phyloP scores from a whole-genome alignment of 2,888 invertebrate species.

The Dyspetes luteomarginatus region DNA sequence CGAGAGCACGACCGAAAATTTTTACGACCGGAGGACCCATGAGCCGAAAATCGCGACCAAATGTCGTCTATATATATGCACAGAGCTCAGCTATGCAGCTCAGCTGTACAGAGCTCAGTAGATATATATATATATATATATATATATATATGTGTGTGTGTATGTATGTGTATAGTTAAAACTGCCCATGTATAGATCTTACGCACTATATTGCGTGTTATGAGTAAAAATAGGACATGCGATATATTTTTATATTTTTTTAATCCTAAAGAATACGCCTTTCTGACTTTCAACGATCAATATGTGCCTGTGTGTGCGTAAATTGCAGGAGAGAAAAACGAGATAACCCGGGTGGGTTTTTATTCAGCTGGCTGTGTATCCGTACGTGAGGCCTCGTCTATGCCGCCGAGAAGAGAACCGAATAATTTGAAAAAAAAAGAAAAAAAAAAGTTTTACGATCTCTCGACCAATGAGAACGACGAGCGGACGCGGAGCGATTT shows the following conservation, averaged over 20 bases:
- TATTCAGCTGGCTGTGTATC: background rate
- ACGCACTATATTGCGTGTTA: too few species aligned
- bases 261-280: background rate
- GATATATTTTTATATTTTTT: background rate
- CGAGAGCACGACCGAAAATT: constrained; percentile 51
- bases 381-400: background rate
- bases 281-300: background rate
- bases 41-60: constrained; percentile 36
- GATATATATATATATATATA: background rate
- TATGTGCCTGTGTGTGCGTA: background rate
- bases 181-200: too few species aligned
- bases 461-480: too few species aligned
- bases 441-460: constrained; percentile 55
- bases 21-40: constrained; percentile 58
- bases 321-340: background rate
- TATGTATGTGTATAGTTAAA: background rate
- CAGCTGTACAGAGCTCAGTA: too few species aligned
- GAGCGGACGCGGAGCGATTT: constrained; percentile 44
- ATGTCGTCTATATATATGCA: background rate
- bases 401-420: constrained; percentile 23
- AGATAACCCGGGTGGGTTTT: background rate
- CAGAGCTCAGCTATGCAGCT: background rate
- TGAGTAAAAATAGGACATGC: background rate
- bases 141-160: background rate
- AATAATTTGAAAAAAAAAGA: constrained; percentile 50